Conservation (phyloP, 2,888 invertebrate species). For the Orgyia antiqua region DNA sequence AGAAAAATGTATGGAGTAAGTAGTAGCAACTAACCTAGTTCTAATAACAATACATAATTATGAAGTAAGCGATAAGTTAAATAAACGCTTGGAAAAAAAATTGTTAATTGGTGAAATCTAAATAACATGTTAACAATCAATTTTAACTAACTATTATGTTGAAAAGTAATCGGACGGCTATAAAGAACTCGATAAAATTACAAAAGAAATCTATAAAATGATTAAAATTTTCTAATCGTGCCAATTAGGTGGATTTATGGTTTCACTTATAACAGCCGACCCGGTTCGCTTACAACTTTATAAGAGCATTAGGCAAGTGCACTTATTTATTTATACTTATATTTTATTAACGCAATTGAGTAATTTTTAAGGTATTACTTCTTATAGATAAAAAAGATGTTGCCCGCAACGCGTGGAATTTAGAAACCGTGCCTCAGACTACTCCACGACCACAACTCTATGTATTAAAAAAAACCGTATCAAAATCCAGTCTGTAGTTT, state of each 20-base stretch:
- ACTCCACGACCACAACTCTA: too few species aligned
- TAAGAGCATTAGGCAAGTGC: conserved; percentile 15
- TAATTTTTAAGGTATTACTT: too few species aligned
- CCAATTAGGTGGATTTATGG: conserved; percentile 73
- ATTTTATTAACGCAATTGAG: too few species aligned
- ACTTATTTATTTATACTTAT: conserved; percentile 13
- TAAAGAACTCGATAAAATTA: conserved; percentile 71
- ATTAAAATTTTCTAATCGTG: conserved; percentile 68
- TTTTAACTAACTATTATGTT: conserved; percentile 62
- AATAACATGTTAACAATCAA: conserved; percentile 70
- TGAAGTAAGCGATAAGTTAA: conserved; percentile 31
- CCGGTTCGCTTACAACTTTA: conserved; percentile 24
- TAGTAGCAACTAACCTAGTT: conserved; percentile 32
- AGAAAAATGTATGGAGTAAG: conserved; percentile 15
- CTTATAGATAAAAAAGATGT: too few species aligned
- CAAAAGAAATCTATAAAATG: conserved; percentile 75
- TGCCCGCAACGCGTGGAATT: too few species aligned
- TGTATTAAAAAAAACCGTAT: too few species aligned
- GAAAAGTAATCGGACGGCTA: conserved; percentile 60
- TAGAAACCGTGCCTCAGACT: too few species aligned
- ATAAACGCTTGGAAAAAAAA: conserved; percentile 24
- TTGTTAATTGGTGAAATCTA: conserved; percentile 62
- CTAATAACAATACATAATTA: conserved; percentile 34
- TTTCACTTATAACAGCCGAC: conserved; percentile 35
- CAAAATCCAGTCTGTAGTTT: too few species aligned